These are phyloP conservation scores for Ceyx margarethae DNA, from an alignment of 2,113 vertebrate species.

Conservation along the genomic window DNA sequence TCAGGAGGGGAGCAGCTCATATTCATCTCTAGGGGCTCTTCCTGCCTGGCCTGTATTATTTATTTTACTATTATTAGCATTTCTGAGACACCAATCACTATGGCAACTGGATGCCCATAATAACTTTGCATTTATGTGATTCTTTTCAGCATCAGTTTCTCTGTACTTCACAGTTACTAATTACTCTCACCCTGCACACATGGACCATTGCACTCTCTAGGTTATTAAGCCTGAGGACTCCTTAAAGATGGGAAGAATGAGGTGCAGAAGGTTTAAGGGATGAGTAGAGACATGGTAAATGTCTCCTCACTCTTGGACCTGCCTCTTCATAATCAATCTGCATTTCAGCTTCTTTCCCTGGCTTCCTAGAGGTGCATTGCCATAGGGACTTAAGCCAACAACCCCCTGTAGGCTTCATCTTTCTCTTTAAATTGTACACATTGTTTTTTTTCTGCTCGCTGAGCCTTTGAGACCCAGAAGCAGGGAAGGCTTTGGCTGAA, in stretches of 20 bases:
- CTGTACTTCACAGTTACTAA: background rate
- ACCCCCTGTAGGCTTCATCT: background rate
- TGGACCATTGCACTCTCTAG: fast-evolving
- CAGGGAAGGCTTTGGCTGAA: background rate
- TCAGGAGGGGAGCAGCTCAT: slow-evolving; percentile 38
- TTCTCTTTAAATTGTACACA: background rate
- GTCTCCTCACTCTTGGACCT: background rate
- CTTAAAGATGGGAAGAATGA: background rate
- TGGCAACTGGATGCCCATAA: slow-evolving; percentile 54
- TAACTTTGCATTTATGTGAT: background rate
- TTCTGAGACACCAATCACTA: slow-evolving; percentile 55
- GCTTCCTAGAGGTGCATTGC: background rate
- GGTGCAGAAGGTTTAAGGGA: background rate
- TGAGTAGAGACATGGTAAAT: too few species aligned
- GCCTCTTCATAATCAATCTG: background rate
- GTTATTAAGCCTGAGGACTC: background rate
- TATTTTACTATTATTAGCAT: slow-evolving; percentile 69
- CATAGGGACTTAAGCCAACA: background rate
- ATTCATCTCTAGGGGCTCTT: slow-evolving; percentile 51
- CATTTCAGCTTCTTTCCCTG: background rate
- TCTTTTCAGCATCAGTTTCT: background rate
- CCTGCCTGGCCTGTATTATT: slow-evolving; percentile 58
- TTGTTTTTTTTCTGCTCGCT: background rate
- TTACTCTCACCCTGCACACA: background rate
- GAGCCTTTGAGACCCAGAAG: background rate